A percentile compares a stretch with the other conserved stretches of the same genome.
These are phyloP conservation scores for Penaeus japonicus DNA, from an alignment of 1,140 invertebrate species.

Conservation along the genomic window DNA sequence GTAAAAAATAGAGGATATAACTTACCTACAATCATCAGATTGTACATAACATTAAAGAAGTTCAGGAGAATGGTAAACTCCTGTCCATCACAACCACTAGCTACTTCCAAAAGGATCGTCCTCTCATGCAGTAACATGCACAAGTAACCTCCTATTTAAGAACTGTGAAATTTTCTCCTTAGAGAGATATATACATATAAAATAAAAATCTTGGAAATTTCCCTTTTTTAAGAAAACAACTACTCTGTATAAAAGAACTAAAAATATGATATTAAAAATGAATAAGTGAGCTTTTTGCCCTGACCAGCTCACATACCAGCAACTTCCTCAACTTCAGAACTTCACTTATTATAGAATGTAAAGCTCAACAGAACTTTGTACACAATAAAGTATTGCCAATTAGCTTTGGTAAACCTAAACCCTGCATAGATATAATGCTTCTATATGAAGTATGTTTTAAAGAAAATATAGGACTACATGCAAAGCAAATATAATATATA, in stretches of 20 bases:
- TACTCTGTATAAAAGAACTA: neutral
- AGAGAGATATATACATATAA: too few species aligned
- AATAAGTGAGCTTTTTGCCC: neutral
- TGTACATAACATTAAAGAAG: too few species aligned
- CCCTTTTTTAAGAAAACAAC: neutral
- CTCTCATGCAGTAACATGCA: too few species aligned
- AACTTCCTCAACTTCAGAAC: slow-evolving; percentile 29
- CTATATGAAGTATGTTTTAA: slow-evolving; percentile 28
- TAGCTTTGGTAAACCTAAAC: slow-evolving; percentile 51
- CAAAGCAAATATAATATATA: slow-evolving; percentile 57
- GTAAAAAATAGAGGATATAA: too few species aligned
- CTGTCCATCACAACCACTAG: too few species aligned
- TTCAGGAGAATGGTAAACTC: too few species aligned
- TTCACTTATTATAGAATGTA: slow-evolving; percentile 27
- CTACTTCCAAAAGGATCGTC: too few species aligned
- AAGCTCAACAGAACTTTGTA: slow-evolving; percentile 42
- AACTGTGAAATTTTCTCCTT: too few species aligned
- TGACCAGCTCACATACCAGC: slow-evolving; percentile 18
- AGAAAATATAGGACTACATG: slow-evolving; percentile 54
- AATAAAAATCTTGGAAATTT: too few species aligned
- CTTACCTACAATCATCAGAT: too few species aligned
- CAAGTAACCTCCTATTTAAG: too few species aligned
- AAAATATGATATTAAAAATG: neutral
- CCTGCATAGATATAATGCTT: slow-evolving; percentile 42
- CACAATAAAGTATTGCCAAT: slow-evolving; percentile 49